Evolutionary conservation across 2,888 invertebrate species (phyloP), one percentile per base, ranked within the genome.

Genomic region (Thyatira batis): DNA sequence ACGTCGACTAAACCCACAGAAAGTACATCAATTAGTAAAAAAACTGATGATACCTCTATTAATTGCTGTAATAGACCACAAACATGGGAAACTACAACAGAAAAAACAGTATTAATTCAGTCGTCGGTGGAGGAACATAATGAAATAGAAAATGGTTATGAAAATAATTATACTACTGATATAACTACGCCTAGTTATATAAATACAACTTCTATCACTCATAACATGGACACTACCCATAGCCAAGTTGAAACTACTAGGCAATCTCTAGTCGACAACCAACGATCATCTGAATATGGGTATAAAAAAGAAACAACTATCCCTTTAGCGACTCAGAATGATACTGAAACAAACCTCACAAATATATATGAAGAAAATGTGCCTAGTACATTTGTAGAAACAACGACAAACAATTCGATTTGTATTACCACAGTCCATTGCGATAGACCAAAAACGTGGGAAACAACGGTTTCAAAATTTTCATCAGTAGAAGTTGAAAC

Each of bases 51-150:
- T 17, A 17, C 5, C n/a, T 33, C 13, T 17, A 17, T n/a, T 8
- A 8, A 13, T 39, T 61, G 61, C 52, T 69, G 71, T 45, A 48
- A 62, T n/a, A 65, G 62, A 43, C 67, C 65, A 2, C 50, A 45
- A 6, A 55, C 55, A 20, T 65, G 63, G 65, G 55, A 58, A 43
- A 65, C 63, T 11, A 57, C 55, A 21, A 44, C 45, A 20, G 51
- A 30, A 6, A 13, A 2, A 2, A 33, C 33, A 1, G 13, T 4
- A 33, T 1, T 33, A 33, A 13, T 33, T 5, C 33, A 13, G 13
- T 1, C 13, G 2, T 13, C 5, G n/a, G 9, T 3, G 11, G 33
- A 33, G 33, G 13, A 33, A 33, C 13, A 3, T 13, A 5, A 33
- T 5, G 33, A 33, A 33, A 33, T 33, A 13, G 33, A 5, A 13